Conservation (phyloP, 1,140 invertebrate species). For the Drosophila asahinai region DNA sequence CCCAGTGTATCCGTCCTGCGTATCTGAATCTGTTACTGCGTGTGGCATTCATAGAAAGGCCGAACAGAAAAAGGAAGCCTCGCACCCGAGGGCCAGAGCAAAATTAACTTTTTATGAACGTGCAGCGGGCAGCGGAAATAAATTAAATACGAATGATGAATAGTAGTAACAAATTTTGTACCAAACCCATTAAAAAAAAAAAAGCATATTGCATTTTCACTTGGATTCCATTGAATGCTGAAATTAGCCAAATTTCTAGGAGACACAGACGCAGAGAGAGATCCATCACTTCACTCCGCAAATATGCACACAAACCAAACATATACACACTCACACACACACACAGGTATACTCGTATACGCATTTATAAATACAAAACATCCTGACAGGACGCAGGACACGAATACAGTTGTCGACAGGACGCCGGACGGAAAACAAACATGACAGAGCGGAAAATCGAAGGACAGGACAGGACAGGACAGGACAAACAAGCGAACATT, state of each 20-base stretch:
- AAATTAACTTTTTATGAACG: constrained; percentile 65
- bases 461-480: constrained; percentile 10
- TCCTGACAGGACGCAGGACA: constrained; percentile 32
- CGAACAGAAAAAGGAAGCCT: background rate
- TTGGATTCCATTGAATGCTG: constrained; percentile 47
- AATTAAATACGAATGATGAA: constrained; percentile 65
- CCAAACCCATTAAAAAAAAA: constrained; percentile 39
- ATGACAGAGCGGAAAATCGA: constrained; percentile 40
- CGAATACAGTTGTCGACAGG: constrained; percentile 44
- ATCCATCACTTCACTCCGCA: constrained; percentile 14
- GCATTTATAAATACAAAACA: constrained; percentile 53
- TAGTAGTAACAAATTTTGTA: constrained; percentile 56
- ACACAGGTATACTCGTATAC: constrained; percentile 29
- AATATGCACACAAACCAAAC: background rate
- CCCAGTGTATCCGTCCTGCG: constrained; percentile 8
- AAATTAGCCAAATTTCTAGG: constrained; percentile 56
- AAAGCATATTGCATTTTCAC: constrained; percentile 60
- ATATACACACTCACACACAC: constrained; percentile 13
- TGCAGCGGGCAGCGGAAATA: constrained; percentile 37
- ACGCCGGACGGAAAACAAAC: constrained; percentile 35
- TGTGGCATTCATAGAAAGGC: constrained; percentile 21
- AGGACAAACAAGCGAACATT: constrained; percentile 37
- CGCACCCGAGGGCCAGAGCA: constrained; percentile 2
- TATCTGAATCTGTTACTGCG: constrained; percentile 31
- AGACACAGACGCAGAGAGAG: constrained; percentile 22